Percentiles rank a stretch among this genome's conserved stretches.
phyloP scores from a whole-genome alignment of 2,797 vertebrate species.

The Chelidonichthys spinosus region DNA sequence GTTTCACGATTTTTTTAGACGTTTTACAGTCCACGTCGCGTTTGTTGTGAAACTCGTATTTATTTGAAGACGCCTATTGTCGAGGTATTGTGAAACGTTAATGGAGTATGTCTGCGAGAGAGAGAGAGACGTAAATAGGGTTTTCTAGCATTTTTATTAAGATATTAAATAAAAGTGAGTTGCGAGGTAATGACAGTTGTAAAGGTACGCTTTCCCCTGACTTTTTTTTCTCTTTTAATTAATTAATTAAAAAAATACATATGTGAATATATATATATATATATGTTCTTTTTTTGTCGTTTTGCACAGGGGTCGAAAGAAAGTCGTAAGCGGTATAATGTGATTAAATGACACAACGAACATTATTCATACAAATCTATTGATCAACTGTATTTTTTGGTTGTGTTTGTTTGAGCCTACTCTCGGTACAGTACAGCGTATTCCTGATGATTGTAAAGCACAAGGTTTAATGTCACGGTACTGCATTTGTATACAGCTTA shows the following conservation, averaged over 20 bases:
- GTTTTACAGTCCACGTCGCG: constrained; percentile 29
- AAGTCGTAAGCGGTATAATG: constrained; percentile 35
- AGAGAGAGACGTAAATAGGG: constrained; percentile 40
- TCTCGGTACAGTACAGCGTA: constrained; percentile 73
- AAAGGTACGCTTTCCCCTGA: constrained; percentile 70
- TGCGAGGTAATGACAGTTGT: constrained; percentile 36
- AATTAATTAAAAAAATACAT: constrained; percentile 17
- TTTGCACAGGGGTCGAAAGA: constrained; percentile 48
- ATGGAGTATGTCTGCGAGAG: constrained; percentile 50
- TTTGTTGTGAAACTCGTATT: constrained; percentile 65
- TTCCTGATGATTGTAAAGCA: constrained; percentile 70
- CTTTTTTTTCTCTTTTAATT: constrained; percentile 35
- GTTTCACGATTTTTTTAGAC: constrained; percentile 28
- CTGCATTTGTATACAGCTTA: constrained; percentile 60
- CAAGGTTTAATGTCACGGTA: constrained; percentile 76
- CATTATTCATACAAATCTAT: constrained; percentile 43
- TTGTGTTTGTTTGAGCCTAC: constrained; percentile 46
- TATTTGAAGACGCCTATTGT: constrained; percentile 71
- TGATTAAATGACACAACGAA: constrained; percentile 36
- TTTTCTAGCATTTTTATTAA: constrained; percentile 64
- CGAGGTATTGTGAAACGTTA: constrained; percentile 62
- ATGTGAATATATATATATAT: constrained; percentile 28
- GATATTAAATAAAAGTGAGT: constrained; percentile 41
- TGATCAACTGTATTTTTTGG: constrained; percentile 42
- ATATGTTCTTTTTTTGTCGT: constrained; percentile 41